Base-by-base conservation (phyloP, 2,797 vertebrate genomes). In the Carduelis carduelis region DNA sequence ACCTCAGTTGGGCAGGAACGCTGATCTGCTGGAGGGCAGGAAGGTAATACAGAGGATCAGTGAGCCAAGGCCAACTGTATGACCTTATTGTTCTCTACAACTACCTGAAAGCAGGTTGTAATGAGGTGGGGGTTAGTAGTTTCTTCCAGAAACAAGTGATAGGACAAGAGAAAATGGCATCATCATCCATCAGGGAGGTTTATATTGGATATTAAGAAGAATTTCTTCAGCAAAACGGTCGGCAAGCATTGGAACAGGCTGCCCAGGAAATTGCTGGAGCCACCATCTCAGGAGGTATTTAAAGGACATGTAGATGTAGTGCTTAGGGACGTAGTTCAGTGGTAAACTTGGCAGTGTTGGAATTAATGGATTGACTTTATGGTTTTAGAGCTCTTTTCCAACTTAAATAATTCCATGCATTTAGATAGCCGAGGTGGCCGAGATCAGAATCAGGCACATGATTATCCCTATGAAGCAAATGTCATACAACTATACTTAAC, bases 401-500 rank as follows among this genome's bases (percentile, higher is more conserved):
- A 71, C 20, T 57, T 44, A 71, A 71, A 41, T 50, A 80, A 86
- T 86, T 86, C 76, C 57, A 39, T 46, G 49, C 37, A 70, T 79
- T 74, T 70, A 94, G 56, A 80, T 7, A 84, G 55, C 56, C 2
- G 0, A 87, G 63, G 78, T 35, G 53, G 59, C 18, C 0, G 0
- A 83, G 87, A 94, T 75, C 65, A 59, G 53, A 90, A 75, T 69
- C 71, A 88, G 70, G 44, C 46, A 76, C 87, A 61, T 3, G 32
- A 70, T 64, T 96, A 92, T 53, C 50, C 76, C 80, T 26, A 89
- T 41, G 41, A 91, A 87, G 83, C 56, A 52, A 94, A 70, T 71
- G 66, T 75, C 80, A 84, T 6, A 15, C 72, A 95, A 92, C 60
- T 84, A 63, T 41, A 57, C 39, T 92, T 76, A 91, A 96, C 92